phyloP scores from a whole-genome alignment of 2,888 invertebrate genomes.

The Agrenia bidenticulata region DNA sequence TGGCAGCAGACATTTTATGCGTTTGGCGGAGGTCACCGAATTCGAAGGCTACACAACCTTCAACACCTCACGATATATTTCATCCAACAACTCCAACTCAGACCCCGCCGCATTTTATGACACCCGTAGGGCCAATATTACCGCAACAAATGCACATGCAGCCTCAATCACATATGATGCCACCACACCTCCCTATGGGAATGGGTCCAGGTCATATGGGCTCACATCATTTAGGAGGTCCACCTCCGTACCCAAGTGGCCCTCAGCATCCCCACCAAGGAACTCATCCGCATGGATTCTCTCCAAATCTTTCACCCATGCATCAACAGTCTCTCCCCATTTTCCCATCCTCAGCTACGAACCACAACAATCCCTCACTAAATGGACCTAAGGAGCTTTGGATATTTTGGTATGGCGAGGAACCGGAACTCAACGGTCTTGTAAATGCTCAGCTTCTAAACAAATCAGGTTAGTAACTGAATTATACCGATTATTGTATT shows the following conservation, averaged over 20 bases:
- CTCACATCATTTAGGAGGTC: conserved; percentile 49
- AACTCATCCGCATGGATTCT: conserved; percentile 59
- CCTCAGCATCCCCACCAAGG: conserved; percentile 55
- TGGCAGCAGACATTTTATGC: conserved; percentile 92
- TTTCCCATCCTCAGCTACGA: conserved; percentile 23
- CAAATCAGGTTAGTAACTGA: conserved; percentile 53
- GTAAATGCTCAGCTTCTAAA: conserved; percentile 81
- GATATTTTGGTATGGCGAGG: conserved; percentile 99
- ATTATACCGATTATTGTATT: too few species aligned
- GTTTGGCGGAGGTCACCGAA: conserved; percentile 89
- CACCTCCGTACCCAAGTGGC: conserved; percentile 59
- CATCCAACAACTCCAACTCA: conserved; percentile 45
- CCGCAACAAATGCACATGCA: conserved; percentile 24
- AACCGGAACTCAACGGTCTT: conserved; percentile 82
- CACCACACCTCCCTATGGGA: conserved; percentile 39
- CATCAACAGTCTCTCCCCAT: conserved; percentile 35
- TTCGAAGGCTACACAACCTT: conserved; percentile 35
- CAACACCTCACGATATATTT: conserved; percentile 38
- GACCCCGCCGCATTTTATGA: conserved; percentile 48
- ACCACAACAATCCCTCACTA: conserved; percentile 63
- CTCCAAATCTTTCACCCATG: conserved; percentile 65
- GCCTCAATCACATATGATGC: conserved; percentile 41
- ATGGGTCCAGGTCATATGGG: conserved; percentile 36
- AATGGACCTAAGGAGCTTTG: conserved; percentile 94
- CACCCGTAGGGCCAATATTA: conserved; percentile 22